These are phyloP conservation scores for Arrhamphus sclerolepis DNA, from an alignment of 2,797 vertebrate species.

Conservation along the genomic window DNA sequence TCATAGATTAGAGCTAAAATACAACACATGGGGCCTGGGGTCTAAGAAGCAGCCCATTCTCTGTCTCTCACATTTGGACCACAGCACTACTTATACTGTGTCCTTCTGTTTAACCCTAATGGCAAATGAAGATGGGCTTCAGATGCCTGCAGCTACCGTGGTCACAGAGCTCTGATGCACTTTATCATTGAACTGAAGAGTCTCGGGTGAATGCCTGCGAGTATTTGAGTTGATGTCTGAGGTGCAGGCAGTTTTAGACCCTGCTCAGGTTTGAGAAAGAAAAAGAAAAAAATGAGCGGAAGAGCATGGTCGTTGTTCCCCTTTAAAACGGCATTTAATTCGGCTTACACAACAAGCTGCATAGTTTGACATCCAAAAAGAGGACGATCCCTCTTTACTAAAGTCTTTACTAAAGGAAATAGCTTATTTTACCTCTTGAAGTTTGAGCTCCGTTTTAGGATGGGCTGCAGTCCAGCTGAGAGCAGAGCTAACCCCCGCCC, in stretches of 20 bases:
- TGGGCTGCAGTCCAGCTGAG: constrained; percentile 59
- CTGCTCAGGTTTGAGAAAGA: background rate
- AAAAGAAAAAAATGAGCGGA: background rate
- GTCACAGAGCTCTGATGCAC: constrained; percentile 63
- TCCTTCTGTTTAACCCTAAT: constrained; percentile 54
- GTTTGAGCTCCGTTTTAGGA: constrained; percentile 67
- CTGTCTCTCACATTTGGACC: background rate
- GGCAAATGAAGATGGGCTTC: constrained; percentile 54
- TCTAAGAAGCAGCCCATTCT: constrained; percentile 4
- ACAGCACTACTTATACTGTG: constrained; percentile 59
- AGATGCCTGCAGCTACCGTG: constrained; percentile 53
- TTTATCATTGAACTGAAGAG: constrained; percentile 41
- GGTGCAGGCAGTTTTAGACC: background rate
- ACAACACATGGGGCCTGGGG: constrained; percentile 35
- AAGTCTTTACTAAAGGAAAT: constrained; percentile 54
- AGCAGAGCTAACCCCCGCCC: constrained; percentile 48
- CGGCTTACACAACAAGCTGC: background rate
- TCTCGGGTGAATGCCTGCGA: constrained; percentile 21
- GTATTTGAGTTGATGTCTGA: constrained; percentile 21
- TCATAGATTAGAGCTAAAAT: constrained; percentile 21
- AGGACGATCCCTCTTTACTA: constrained; percentile 44
- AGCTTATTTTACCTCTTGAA: constrained; percentile 69
- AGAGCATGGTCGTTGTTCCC: background rate
- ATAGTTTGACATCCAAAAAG: constrained; percentile 9
- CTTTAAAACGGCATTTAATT: constrained; percentile 5